Conservation (phyloP, 2,113 vertebrate genomes). For the Pogona vitticeps region DNA sequence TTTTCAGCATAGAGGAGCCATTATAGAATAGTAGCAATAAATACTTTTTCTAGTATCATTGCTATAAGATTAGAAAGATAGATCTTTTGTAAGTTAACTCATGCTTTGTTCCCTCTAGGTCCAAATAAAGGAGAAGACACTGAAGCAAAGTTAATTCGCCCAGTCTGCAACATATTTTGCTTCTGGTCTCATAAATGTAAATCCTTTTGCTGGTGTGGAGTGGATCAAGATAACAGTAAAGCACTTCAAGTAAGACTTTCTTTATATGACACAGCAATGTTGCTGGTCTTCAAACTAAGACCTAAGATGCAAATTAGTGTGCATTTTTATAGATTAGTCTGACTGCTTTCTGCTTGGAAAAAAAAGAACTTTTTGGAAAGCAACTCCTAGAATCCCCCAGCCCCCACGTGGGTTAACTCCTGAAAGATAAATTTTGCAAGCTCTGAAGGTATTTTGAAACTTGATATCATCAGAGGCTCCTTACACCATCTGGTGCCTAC, state of each 20-base stretch:
- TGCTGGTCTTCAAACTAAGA: not conserved
- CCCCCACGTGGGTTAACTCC: not conserved
- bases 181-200: conserved; percentile 82
- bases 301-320: too few relatives aligned
- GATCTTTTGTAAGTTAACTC: not conserved
- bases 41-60: not conserved
- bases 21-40: not conserved
- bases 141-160: conserved; percentile 78
- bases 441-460: not conserved
- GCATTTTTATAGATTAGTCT: too few relatives aligned
- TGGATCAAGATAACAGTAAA: conserved; percentile 59
- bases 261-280: not conserved
- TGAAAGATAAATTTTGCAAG: not conserved
- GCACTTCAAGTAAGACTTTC: conserved; percentile 65
- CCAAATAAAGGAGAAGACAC: conserved; percentile 71
- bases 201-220: conserved; percentile 76
- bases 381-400: not conserved
- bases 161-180: conserved; percentile 79
- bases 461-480: not conserved
- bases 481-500: too few relatives aligned
- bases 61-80: not conserved
- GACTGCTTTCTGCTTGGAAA: not conserved
- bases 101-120: conserved; percentile 67
- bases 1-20: not conserved
- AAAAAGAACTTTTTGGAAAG: too few relatives aligned